Base-by-base conservation (phyloP, 1,140 invertebrate species). In the Pseudomyrmex flavicornis region DNA sequence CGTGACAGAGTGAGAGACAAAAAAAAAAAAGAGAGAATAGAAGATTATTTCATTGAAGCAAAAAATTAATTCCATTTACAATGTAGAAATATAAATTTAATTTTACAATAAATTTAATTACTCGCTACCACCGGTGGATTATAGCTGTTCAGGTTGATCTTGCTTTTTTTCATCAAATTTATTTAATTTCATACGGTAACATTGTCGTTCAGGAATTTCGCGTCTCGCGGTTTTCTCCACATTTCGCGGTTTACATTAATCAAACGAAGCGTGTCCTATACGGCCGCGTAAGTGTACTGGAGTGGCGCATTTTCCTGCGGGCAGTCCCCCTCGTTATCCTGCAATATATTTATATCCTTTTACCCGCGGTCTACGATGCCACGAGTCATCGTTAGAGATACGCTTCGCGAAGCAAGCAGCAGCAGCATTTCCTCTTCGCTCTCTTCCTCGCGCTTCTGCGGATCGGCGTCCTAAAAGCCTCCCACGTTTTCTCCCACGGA, bases 271-370 rank as follows among this genome's bases (percentile, higher is more conserved):
- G 20, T 15, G 17, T 48, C 50, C n/a, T 10, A 52, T 61, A n/a
- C n/a, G n/a, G 7, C 26, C 3, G 35, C 58, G 48, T 13, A 44
- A 74, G 17, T 35, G 58, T 17, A 17, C 22, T 4, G 7, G 20
- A 20, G 17, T 61, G 68, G 44, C n/a, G 46, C 70, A 74, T 61
- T 65, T 87, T 79, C 48, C 58, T 15, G 56, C n/a, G 58, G 66
- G 9, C 54, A 66, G 75, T 35, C n/a, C 20, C n/a, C 20, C 88
- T 86, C 73, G 77, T 89, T 89, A 89, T 88, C 69, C 20, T 9
- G 46, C 88, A 88, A 88, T 77, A 62, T 82, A 61, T 89, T 89
- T 86, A 86, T 84, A 86, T 82, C 85, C 85, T 83, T 76, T 85
- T 69, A 75, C 54, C 80, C 85, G 62, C 61, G 35, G 35, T 52